Base-by-base conservation (phyloP, 2,797 vertebrate species). In the Pelochelys cantorii region DNA sequence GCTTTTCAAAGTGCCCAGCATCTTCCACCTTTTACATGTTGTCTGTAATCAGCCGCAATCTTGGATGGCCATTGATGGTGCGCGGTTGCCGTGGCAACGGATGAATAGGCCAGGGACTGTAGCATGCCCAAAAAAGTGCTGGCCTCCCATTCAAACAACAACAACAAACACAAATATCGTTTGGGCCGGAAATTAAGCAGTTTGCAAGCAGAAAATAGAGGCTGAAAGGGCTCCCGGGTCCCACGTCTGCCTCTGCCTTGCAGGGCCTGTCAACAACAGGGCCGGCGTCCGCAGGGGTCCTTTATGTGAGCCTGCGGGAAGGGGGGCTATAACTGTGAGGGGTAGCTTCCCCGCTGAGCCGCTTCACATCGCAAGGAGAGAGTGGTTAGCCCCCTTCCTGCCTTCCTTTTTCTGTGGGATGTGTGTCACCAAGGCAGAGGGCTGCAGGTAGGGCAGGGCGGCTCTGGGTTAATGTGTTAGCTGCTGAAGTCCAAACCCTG, bases 1-100 rank as follows among this genome's bases (percentile, higher is more conserved):
- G 91, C 92, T 91, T 94, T 94, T 88, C 3, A 75, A 95, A 92
- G 89, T 92, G 92, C 96, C 87, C 95, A 94, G 95, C 91, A 0
- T 90, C 93, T 92, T 92, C 94, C 92, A 94, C 95, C 93, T 94
- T 94, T 95, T 89, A 95, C 93, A 91, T 83, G 90, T 94, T 95
- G 94, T 95, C 95, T 97, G 95, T 97, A 97, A 97, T 97, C 96
- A 96, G 95, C 95, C 1, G 85, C 94, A 97, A 96, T 97, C 96
- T 96, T 82, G 18, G 89, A 81, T 94, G 95, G 93, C 95, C 96
- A 94, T 97, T 96, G 96, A 97, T 95, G 96, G 97, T 96, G 93
- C 92, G 65, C 4, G 54, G 97, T 97, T 97, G 97, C 96, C 93
- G 94, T 97, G 96, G 96, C 4, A 90, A 97, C 93, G 57, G 92